Base-by-base conservation (phyloP, 2,113 vertebrate species). In the Paedocypris sp. region DNA sequence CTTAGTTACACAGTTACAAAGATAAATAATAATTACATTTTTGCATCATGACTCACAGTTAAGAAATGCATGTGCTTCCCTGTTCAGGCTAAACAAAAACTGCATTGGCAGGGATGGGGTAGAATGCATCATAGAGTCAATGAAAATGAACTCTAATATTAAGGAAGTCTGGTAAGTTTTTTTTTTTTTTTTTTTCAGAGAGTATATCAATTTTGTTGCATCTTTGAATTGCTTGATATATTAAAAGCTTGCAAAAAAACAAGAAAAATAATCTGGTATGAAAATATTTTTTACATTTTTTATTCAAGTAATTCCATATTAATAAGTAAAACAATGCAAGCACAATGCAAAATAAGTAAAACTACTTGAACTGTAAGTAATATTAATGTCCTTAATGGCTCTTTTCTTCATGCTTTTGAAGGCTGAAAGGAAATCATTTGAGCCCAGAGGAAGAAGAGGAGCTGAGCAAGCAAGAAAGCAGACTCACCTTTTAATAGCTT, bases 1-100 rank as follows among this genome's bases (percentile, higher is more conserved):
- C n/a, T 13, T 32, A 2, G 9, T 31, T 58, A 6, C 11, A 19
- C 12, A 7, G 13, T 22, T 2, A 4, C 1, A 10, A 23, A 5
- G 3, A 33, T 13, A 43, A 31, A 26, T 19, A 2, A 20, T 16
- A 8, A 1, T 20, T 26, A 41, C 6, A 20, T 42, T 16, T 36
- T 19, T n/a, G 10, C 10, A 25, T 11, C 19, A 9, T 19, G 3
- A 19, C 20, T 12, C 15, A 13, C 3, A 5, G n/a, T 19, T 13
- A 2, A n/a, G n/a, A n/a, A n/a, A n/a, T n/a, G n/a, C 25, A 29
- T 25, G 22, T 4, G 32, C 11, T 39, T 61, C 23, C 36, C 4
- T 13, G 2, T 23, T 56, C 68, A 92, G 90, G 83, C 74, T 92
- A 54, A 86, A 83, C 31, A 83, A 91, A 45, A 92, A 92, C 68